These are phyloP conservation scores for Chloroceryle aenea DNA, from an alignment of 2,113 vertebrate species.

Conservation along the genomic window DNA sequence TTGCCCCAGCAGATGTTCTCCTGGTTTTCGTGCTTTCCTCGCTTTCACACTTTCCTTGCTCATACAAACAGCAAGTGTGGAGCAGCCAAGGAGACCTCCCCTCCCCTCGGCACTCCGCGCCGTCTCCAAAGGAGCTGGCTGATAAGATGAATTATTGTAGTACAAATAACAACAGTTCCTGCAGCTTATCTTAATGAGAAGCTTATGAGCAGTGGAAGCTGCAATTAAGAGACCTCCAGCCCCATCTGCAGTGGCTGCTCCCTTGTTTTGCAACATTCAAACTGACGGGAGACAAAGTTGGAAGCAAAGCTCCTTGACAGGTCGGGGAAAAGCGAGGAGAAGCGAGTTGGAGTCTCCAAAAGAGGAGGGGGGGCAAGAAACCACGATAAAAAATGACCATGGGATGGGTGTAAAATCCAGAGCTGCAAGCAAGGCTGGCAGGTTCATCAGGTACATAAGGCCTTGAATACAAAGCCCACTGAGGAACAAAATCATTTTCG, in stretches of 20 bases:
- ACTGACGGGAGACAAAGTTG: not conserved
- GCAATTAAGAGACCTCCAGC: not conserved
- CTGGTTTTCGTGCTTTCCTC: not conserved
- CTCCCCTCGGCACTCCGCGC: not conserved
- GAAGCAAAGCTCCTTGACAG: not conserved
- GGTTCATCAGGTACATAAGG: not conserved
- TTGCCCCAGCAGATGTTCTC: not conserved
- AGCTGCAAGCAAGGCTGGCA: not conserved
- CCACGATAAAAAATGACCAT: accelerated
- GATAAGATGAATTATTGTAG: not conserved
- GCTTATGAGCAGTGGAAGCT: not conserved
- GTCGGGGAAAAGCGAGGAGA: not conserved
- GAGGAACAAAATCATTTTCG: no score
- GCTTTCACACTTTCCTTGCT: not conserved
- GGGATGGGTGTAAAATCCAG: not conserved
- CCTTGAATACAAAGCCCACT: not conserved
- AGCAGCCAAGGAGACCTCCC: not conserved
- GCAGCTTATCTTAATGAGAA: not conserved
- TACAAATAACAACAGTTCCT: not conserved
- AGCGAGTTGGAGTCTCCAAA: not conserved
- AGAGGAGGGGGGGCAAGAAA: not conserved
- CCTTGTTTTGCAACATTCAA: not conserved
- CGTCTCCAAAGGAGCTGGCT: not conserved
- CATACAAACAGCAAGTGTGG: not conserved
- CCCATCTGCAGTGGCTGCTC: accelerated